Conservation (phyloP, 2,888 invertebrate genomes). For the Conchocele bisecta region DNA sequence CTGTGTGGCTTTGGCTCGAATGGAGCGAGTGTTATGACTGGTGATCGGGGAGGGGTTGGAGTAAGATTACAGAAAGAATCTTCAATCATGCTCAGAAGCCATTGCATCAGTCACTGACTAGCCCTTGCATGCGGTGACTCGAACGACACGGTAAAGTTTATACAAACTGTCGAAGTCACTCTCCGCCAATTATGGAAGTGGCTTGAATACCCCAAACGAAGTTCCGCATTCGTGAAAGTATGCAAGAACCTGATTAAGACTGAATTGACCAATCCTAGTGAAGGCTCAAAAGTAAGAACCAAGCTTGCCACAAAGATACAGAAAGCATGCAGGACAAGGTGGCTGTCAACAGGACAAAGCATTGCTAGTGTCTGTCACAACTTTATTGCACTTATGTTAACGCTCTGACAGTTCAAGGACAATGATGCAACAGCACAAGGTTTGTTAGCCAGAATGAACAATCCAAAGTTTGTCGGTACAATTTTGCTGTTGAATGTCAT, state of each 20-base stretch:
- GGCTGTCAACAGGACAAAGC: conserved; percentile 23
- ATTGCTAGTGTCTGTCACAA: conserved; percentile 13
- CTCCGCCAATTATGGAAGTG: conserved; percentile 12
- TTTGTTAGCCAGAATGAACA: conserved; percentile 16
- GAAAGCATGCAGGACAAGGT: conserved; percentile 20
- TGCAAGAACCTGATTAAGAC: background rate
- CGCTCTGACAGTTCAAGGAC: conserved; percentile 3
- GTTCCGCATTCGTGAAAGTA: conserved; percentile 11
- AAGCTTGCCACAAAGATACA: conserved; percentile 6
- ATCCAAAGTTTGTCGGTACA: conserved; percentile 13
- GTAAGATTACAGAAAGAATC: background rate
- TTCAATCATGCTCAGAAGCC: background rate
- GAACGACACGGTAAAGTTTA: conserved; percentile 5
- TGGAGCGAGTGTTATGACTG: conserved; percentile 29
- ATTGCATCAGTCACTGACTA: conserved; percentile 11
- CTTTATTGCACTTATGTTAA: conserved; percentile 1
- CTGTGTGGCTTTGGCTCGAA: conserved; percentile 16
- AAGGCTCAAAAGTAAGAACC: background rate
- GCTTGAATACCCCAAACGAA: conserved; percentile 17
- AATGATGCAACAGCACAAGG: conserved; percentile 19
- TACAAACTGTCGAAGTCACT: background rate
- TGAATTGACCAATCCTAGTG: background rate
- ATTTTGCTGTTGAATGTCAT: conserved; percentile 1
- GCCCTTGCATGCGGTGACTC: conserved; percentile 14
- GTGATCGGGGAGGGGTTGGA: conserved; percentile 6